Conservation (phyloP, 2,113 vertebrate genomes). For the Leptobrachium leishanense region DNA sequence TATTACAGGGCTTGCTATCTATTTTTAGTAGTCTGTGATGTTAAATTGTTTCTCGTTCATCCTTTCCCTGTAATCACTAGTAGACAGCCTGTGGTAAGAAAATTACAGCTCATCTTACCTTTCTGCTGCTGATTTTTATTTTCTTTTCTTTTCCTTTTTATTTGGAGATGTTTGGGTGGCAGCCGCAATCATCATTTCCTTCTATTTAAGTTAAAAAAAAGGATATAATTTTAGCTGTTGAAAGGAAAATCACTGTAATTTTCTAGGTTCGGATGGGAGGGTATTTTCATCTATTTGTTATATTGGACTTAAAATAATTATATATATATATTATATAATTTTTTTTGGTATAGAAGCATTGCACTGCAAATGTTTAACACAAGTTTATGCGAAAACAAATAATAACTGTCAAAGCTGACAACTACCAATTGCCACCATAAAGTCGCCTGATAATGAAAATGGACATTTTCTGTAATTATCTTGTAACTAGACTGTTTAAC, state of each 20-base stretch:
- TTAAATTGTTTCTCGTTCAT: background rate
- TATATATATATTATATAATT: constrained; percentile 13
- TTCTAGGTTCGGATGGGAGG: background rate
- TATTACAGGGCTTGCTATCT: too few species aligned
- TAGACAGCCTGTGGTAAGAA: constrained; percentile 23
- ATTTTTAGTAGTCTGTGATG: too few species aligned
- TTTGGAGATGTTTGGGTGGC: background rate
- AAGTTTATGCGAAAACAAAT: background rate
- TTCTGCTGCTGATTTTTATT: background rate
- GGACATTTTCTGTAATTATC: constrained; percentile 3
- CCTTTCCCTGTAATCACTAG: constrained; percentile 23
- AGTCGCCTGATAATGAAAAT: constrained; percentile 7
- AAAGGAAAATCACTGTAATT: constrained; percentile 27
- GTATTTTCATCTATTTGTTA: constrained; percentile 9
- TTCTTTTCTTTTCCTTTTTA: constrained; percentile 3
- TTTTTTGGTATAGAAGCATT: too few species aligned
- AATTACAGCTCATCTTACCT: background rate
- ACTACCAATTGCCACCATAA: constrained; percentile 8
- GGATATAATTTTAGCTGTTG: constrained; percentile 18
- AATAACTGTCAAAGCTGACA: background rate
- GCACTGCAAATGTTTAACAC: constrained; percentile 17
- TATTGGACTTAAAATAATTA: background rate
- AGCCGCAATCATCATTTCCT: background rate
- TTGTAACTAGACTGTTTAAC: constrained; percentile 6
- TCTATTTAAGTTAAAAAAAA: constrained; percentile 17